These are phyloP conservation scores for Pan troglodytes DNA, from an alignment of 2,113 vertebrate species.

Conservation along the genomic window NHGRI_mPanTro3-v2.1_pri NC_072414.2:88258001-88258500, in stretches of 20 bases:
- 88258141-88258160: neutral
- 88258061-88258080: neutral
- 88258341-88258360: neutral
- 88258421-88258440: neutral
- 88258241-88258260: neutral
- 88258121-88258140: neutral
- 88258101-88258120: neutral
- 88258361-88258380: neutral
- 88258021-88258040: neutral
- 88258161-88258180: neutral
- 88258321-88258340: neutral
- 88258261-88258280: accelerated
- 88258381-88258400: neutral
- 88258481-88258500: neutral
- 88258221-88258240: neutral
- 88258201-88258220: neutral
- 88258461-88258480: neutral
- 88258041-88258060: neutral
- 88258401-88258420: neutral
- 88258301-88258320: neutral
- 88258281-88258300: neutral
- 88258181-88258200: neutral
- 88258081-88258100: neutral
- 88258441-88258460: neutral
- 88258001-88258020: neutral